Conservation (phyloP, 1,140 invertebrate species). For the Stenopsyche tienmushanensis region DNA sequence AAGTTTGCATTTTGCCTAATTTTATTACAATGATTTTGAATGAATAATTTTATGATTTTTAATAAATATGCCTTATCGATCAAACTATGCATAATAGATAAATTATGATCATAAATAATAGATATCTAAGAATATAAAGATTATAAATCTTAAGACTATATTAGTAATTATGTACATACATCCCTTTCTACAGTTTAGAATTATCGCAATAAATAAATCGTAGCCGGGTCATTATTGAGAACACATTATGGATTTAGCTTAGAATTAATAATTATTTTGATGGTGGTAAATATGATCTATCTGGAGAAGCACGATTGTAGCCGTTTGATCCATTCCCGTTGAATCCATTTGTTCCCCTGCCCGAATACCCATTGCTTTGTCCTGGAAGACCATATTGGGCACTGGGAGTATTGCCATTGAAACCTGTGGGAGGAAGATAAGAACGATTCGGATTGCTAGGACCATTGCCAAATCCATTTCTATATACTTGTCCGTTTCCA, state of each 20-base stretch:
- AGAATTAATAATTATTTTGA: background rate
- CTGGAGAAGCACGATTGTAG: background rate
- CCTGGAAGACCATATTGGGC: background rate
- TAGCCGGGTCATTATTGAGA: background rate
- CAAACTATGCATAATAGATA: no score
- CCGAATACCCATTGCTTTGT: background rate
- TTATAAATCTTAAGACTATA: no score
- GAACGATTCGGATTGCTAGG: background rate
- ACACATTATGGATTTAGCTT: background rate
- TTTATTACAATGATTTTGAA: no score
- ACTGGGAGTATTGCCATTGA: background rate
- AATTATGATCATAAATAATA: no score
- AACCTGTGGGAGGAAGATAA: background rate
- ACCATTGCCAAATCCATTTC: background rate
- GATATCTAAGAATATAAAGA: no score
- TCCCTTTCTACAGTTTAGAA: no score
- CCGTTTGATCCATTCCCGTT: background rate
- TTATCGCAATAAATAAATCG: no score
- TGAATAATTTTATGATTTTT: no score
- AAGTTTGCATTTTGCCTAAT: no score
- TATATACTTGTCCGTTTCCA: background rate
- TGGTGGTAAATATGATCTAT: constrained; percentile 8
- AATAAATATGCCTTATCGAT: no score
- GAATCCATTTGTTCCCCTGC: background rate
- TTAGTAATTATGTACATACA: no score